Conservation (phyloP, 2,113 vertebrate genomes). For the Gymnorhina tibicen region DNA sequence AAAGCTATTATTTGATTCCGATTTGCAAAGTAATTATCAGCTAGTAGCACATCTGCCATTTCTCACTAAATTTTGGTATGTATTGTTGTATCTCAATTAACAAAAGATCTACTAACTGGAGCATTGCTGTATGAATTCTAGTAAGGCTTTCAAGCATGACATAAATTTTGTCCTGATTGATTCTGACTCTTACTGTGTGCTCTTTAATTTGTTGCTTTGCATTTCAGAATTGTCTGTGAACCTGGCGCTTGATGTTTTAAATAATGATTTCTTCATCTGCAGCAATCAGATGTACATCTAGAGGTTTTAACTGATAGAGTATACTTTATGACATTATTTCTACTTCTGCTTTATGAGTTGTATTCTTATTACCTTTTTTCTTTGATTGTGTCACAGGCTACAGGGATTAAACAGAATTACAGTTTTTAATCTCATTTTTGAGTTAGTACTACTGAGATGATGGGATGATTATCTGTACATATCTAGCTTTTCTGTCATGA, state of each 20-base stretch:
- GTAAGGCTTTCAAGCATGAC: conserved; percentile 58
- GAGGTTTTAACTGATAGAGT: conserved; percentile 1
- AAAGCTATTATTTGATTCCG: conserved; percentile 76
- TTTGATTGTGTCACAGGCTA: conserved; percentile 8
- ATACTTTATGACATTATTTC: conserved; percentile 35
- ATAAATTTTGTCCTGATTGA: conserved; percentile 52
- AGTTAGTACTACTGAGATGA: neutral
- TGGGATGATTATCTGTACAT: neutral
- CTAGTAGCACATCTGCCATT: conserved; percentile 69
- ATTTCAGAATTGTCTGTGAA: conserved; percentile 51
- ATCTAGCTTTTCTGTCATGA: neutral
- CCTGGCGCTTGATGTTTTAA: conserved; percentile 1
- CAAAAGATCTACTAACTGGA: conserved; percentile 62
- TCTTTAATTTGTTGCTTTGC: conserved; percentile 40
- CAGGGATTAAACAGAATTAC: conserved; percentile 35
- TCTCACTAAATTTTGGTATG: conserved; percentile 67
- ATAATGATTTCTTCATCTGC: neutral
- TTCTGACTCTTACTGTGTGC: conserved; percentile 46
- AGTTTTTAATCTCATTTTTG: conserved; percentile 28
- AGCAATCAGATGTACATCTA: neutral
- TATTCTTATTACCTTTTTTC: neutral
- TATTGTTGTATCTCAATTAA: conserved; percentile 61
- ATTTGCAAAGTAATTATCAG: conserved; percentile 72
- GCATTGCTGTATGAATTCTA: conserved; percentile 39
- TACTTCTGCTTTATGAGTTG: neutral